A percentile compares a stretch with the other conserved stretches of the same genome.
Conservation (phyloP, 1,140 invertebrate genomes). For the Aphidius gifuensis region DNA sequence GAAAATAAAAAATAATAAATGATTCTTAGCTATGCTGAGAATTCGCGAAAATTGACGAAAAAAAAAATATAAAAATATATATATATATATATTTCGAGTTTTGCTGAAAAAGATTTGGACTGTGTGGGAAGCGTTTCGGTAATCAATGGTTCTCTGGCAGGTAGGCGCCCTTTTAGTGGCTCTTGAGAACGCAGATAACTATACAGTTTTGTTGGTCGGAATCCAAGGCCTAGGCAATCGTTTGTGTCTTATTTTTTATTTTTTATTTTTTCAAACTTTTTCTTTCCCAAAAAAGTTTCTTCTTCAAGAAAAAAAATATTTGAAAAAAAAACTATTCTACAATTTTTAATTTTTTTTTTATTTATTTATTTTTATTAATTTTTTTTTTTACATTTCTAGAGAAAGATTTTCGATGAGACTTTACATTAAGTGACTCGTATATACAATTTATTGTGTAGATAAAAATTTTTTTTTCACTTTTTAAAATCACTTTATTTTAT, state of each 20-base stretch:
- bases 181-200: slow-evolving; percentile 36
- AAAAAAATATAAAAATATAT: slow-evolving; percentile 2
- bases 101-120: slow-evolving; percentile 19
- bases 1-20: too few species aligned
- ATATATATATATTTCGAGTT: not conserved
- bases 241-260: not conserved
- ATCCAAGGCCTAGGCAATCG: not conserved
- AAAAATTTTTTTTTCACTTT: too few species aligned
- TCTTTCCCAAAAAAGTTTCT: slow-evolving; percentile 7
- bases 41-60: too few species aligned
- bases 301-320: slow-evolving; percentile 7
- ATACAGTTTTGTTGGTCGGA: slow-evolving; percentile 23
- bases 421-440: too few species aligned
- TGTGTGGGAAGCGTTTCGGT: slow-evolving; percentile 54
- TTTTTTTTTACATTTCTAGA: too few species aligned
- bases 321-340: not conserved
- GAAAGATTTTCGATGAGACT: too few species aligned
- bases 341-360: slow-evolving; percentile 22
- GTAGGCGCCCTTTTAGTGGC: slow-evolving; percentile 48
- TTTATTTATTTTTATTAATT: too few species aligned
- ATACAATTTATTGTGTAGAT: too few species aligned
- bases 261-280: slow-evolving; percentile 19
- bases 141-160: slow-evolving; percentile 53
- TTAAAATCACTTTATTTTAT: too few species aligned
- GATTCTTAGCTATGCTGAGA: too few species aligned